These are phyloP conservation scores for Lasius fuliginosus DNA, from an alignment of 2,888 invertebrate species.

Conservation along the genomic window DNA sequence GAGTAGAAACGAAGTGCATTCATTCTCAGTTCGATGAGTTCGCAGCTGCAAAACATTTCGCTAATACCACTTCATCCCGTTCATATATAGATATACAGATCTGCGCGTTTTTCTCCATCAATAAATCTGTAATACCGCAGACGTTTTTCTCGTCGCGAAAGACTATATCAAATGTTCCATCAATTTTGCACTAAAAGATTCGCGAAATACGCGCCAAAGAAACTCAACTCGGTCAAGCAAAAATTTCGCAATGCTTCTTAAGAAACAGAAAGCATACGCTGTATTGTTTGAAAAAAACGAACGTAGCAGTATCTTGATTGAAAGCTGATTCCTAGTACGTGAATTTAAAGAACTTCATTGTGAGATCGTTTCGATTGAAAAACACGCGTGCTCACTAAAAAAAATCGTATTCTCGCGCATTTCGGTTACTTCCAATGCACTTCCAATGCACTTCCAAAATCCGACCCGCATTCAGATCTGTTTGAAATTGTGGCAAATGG, in stretches of 20 bases:
- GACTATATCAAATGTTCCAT: background rate
- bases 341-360: slow-evolving; percentile 18
- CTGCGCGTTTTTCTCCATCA: background rate
- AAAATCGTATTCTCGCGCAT: background rate
- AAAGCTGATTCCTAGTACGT: slow-evolving; percentile 29
- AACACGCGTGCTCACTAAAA: slow-evolving; percentile 4
- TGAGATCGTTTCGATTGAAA: slow-evolving; percentile 12
- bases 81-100: background rate
- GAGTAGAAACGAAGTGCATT: too few species aligned
- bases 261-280: too few species aligned
- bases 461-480: too few species aligned
- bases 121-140: background rate
- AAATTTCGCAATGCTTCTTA: slow-evolving; percentile 8
- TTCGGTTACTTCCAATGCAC: background rate
- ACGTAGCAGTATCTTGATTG: slow-evolving; percentile 36
- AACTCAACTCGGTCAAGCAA: background rate
- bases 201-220: background rate
- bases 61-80: background rate
- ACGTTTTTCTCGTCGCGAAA: background rate
- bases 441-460: too few species aligned
- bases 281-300: slow-evolving; percentile 14
- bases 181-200: background rate
- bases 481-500: background rate
- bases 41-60: too few species aligned
- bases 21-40: too few species aligned